phyloP scores from a whole-genome alignment of 1,140 invertebrate genomes.

The Thalassaphorura encarpata region DNA sequence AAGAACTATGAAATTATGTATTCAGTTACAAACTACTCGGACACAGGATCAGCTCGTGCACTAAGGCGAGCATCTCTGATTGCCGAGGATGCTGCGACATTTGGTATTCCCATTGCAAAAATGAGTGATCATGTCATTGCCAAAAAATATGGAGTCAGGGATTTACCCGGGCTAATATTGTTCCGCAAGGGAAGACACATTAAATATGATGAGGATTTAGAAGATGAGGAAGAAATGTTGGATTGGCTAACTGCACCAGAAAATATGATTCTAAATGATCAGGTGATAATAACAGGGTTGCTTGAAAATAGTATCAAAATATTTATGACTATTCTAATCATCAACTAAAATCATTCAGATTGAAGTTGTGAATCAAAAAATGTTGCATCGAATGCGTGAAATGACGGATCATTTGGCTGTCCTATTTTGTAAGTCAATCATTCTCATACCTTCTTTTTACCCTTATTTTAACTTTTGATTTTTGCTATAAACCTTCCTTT shows the following conservation, averaged over 20 bases:
- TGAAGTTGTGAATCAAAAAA: constrained; percentile 82
- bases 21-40: constrained; percentile 16
- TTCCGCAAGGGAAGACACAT: constrained; percentile 27
- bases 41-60: constrained; percentile 13
- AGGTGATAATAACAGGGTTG: constrained; percentile 31
- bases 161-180: constrained; percentile 26
- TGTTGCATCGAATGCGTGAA: constrained; percentile 85
- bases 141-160: constrained; percentile 51
- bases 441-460: too few species aligned
- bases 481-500: too few species aligned
- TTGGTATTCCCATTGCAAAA: constrained; percentile 84
- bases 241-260: constrained; percentile 89
- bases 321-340: neutral
- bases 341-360: constrained; percentile 51
- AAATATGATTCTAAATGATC: constrained; percentile 88
- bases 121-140: constrained; percentile 72
- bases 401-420: constrained; percentile 86
- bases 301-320: neutral
- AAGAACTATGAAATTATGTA: neutral
- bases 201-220: constrained; percentile 29
- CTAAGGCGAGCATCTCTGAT: constrained; percentile 25
- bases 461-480: too few species aligned
- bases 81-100: constrained; percentile 64
- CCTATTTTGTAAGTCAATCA: constrained; percentile 73
- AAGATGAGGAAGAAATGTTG: constrained; percentile 71